A percentile compares a stretch with the other conserved stretches of the same genome.
Conservation (phyloP, 2,113 vertebrate genomes). For the Ptilorrhoa leucosticta region DNA sequence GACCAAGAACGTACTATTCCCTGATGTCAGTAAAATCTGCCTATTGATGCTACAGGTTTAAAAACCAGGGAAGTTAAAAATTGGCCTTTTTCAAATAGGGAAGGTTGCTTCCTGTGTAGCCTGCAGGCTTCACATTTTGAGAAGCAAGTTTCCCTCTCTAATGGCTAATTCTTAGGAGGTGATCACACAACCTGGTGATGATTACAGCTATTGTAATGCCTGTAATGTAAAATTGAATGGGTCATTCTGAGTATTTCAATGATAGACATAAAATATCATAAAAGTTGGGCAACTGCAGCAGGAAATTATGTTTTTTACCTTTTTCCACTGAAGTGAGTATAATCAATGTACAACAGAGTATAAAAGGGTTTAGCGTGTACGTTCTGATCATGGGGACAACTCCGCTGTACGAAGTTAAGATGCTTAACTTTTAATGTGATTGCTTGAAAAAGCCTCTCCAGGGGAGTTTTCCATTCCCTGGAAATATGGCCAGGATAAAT, state of each 20-base stretch:
- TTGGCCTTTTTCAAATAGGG: not conserved
- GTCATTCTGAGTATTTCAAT: slow-evolving; percentile 36
- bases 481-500: slow-evolving; percentile 17
- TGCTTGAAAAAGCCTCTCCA: slow-evolving; percentile 27
- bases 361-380: not conserved
- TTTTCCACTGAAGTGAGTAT: slow-evolving; percentile 15
- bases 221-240: slow-evolving; percentile 45
- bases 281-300: not conserved
- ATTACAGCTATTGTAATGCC: slow-evolving; percentile 29
- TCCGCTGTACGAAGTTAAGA: not conserved
- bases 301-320: slow-evolving; percentile 27
- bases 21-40: not conserved
- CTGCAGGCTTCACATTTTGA: slow-evolving; percentile 28
- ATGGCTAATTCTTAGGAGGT: slow-evolving; percentile 17
- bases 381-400: not conserved
- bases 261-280: slow-evolving; percentile 15
- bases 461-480: slow-evolving; percentile 27
- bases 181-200: slow-evolving; percentile 18
- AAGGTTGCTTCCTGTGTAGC: not conserved
- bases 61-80: not conserved
- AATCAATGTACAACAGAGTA: slow-evolving; percentile 13
- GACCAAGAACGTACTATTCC: not conserved
- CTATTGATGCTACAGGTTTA: not conserved
- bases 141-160: slow-evolving; percentile 24
- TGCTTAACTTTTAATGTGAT: slow-evolving; percentile 37